Evolutionary conservation across 2,797 vertebrate species (phyloP), one percentile per base, ranked within the genome.

Genomic region (Discoglossus pictus): DNA sequence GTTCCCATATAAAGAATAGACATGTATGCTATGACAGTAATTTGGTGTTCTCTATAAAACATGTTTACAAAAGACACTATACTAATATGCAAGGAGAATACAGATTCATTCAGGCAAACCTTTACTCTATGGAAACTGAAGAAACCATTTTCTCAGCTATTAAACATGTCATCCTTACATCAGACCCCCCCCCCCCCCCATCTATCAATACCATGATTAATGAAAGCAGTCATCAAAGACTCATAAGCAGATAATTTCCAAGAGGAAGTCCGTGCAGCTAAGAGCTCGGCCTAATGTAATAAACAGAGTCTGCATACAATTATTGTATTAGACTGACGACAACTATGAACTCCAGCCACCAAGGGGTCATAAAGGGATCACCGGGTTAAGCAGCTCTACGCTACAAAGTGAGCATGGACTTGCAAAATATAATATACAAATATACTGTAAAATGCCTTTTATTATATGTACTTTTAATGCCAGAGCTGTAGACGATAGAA

Each of bases 321-420:
- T 61, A 68, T 53, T 68, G 65, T 52, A 67, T 67, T 67, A 53
- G 25, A 68, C 61, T 15, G 42, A 53, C 55, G 35, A 7, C 3
- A 68, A 23, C 56, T 52, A 36, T 61, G 21, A 68, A 53, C 44
- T 31, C 16, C 55, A 42, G 48, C 55, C 25, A 61, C 39, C n/a
- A 60, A 34, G 38, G 34, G 48, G 54, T 58, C 54, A 51, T 67
- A 59, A 59, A 65, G 59, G 59, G 53, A 59, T 67, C 65, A 50
- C 53, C 47, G 34, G 63, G 43, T 50, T 39, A 66, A 50, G 36
- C 47, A 35, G 27, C 27, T 13, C 36, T 50, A 47, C 59, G 65
- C 54, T 59, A 34, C 43, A 60, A 47, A 55, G 54, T 44, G 25
- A 42, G 18, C 54, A 4, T 21, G 54, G 34, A 51, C 31, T 17